Evolutionary conservation across 2,797 vertebrate genomes (phyloP).

Genomic region (Danio jaintianensis): DNA sequence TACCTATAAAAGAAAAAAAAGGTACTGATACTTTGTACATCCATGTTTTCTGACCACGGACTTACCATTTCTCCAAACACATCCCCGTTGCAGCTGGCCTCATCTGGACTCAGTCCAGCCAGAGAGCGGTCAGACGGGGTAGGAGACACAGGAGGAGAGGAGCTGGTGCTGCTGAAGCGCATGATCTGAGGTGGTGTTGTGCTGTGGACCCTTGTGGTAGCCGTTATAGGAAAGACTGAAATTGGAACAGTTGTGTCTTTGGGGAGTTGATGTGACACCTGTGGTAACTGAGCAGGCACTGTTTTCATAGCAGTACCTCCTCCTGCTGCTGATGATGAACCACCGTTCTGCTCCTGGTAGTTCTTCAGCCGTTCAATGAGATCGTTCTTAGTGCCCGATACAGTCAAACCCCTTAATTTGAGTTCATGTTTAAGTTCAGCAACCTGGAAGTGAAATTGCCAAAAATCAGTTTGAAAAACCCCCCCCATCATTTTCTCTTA

Average conservation of each 20-base stretch:
- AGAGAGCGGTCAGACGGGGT: constrained; percentile 91
- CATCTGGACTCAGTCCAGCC: constrained; percentile 87
- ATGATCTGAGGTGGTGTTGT: constrained; percentile 84
- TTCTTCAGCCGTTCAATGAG: constrained; percentile 91
- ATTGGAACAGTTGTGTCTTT: constrained; percentile 77
- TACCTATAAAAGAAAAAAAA: neutral
- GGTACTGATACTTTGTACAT: neutral
- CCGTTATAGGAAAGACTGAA: constrained; percentile 78
- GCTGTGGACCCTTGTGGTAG: constrained; percentile 70
- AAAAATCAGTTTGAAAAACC: neutral
- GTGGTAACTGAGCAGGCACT: constrained; percentile 52
- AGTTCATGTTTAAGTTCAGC: constrained; percentile 95
- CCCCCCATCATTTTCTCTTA: neutral
- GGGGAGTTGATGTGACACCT: constrained; percentile 67
- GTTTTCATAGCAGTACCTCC: constrained; percentile 63
- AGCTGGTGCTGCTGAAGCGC: constrained; percentile 91
- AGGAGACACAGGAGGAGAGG: constrained; percentile 92
- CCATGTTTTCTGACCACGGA: neutral
- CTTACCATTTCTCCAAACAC: constrained; percentile 91
- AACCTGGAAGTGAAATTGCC: constrained; percentile 77
- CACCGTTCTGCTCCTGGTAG: constrained; percentile 80
- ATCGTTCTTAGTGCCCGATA: constrained; percentile 94
- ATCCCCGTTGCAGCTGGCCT: constrained; percentile 88
- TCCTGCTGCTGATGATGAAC: constrained; percentile 8
- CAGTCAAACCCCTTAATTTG: constrained; percentile 90